A percentile compares a stretch with the other conserved stretches of the same genome.
Evolutionary conservation across 2,113 vertebrate species (phyloP).

Genomic region (Arenaria interpres): DNA sequence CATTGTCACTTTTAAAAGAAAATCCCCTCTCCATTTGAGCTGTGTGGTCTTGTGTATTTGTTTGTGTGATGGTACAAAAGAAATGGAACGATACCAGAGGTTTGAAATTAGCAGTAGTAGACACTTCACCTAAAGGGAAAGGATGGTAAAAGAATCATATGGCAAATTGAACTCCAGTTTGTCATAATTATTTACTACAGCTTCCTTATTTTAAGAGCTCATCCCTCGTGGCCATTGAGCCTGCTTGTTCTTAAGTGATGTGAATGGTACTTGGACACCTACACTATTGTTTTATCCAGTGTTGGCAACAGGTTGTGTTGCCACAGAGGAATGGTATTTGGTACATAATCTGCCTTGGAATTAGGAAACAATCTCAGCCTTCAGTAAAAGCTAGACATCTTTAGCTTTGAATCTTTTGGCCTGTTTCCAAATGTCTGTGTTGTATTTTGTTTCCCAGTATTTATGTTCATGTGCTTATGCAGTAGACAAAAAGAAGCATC

Average conservation of each 20-base stretch:
- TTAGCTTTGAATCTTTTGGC: not conserved
- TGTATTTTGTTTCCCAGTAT: not conserved
- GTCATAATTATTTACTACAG: conserved; percentile 2
- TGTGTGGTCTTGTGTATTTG: not conserved
- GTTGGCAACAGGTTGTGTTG: not conserved
- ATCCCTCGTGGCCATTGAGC: not conserved
- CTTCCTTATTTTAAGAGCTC: conserved; percentile 6
- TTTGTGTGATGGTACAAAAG: not conserved
- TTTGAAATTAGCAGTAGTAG: not conserved
- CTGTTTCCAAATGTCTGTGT: not conserved
- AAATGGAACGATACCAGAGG: not conserved
- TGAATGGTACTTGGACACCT: not conserved
- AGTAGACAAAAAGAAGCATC: not conserved
- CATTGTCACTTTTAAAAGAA: not conserved
- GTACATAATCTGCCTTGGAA: not conserved
- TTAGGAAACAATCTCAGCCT: not conserved
- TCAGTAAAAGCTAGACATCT: not conserved
- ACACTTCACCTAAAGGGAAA: not conserved
- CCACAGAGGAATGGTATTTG: not conserved
- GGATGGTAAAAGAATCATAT: not conserved
- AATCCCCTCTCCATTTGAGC: not conserved
- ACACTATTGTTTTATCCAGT: not conserved
- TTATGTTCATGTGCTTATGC: not conserved
- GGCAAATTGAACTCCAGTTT: conserved; percentile 1
- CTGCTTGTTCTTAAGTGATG: conserved; percentile 36